Base-by-base conservation (phyloP, 1,140 invertebrate genomes). In the Eumeta japonica region DNA sequence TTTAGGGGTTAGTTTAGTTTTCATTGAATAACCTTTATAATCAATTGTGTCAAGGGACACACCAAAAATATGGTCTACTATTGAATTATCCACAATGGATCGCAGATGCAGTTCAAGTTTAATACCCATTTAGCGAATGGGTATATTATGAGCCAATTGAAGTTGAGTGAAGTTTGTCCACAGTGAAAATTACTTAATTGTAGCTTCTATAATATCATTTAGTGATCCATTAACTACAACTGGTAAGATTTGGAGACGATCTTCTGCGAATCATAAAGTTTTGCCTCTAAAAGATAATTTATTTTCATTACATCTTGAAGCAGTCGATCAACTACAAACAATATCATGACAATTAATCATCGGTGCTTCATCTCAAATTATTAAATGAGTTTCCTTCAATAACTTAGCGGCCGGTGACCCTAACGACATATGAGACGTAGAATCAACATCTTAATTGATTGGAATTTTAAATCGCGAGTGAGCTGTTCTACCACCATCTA, bases 11-110 rank as follows among this genome's bases (percentile, higher is more conserved):
- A 48, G 37, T 10, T 43, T 48, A 43, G 32, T 27, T 48, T 48
- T 38, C 30, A 48, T 48, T 48, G 45, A 48, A 48, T 43, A 47
- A 43, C 40, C 43, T 47, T 47, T 46, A 42, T 46, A 42, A 39
- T 46, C 45, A 39, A 32, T 46, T 35, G 33, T 42, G 36, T 46
- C 40, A 34, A 46, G 32, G 36, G 44, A 46, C 19, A 35, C 39
- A 35, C 39, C 32, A 41, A 41, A 35, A 35, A 41, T 41, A 40
- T 40, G 39, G 32, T n/a, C n/a, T n/a, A n/a, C n/a, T n/a, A n/a
- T n/a, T n/a, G n/a, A n/a, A n/a, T n/a, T n/a, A n/a, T n/a, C 35
- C 38, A 38, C 31, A 46, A 41, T 46, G 44, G 38, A 45, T 45
- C 39, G 38, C 29, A 12, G 38, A 41, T 35, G 39, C 44, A 41